Evolutionary conservation across 2,888 invertebrate species (phyloP), one percentile per base, ranked within the genome.

Genomic region (Tetropium fuscum): DNA sequence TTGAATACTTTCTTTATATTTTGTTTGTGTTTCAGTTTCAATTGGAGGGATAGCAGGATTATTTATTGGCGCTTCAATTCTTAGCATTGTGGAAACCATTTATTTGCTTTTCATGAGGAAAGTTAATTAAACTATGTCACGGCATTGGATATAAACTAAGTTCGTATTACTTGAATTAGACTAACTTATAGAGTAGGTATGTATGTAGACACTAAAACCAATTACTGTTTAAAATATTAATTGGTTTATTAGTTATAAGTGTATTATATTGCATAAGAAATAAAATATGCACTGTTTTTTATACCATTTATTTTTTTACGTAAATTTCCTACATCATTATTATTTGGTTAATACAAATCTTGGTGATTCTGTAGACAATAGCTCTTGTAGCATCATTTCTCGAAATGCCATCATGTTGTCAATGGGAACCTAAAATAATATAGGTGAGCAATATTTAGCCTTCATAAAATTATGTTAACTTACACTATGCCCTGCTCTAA

Each of bases 401-500:
- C 60, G 63, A 72, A 75, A 74, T 10, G 74, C 75, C 15, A 66
- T 53, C 22, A 60, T 57, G 59, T 75, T 75, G 54, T 74, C 75
- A 25, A 74, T 63, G 2, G 75, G 75, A 19, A 74, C 71, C 74
- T 74, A 48, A 16, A 68, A 48, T 51, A 15, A 63, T 51, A 27
- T 13, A 15, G 13, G 3, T 40, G 7, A 25, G 38, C n/a, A 27
- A 53, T 40, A 7, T 20, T 32, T 34, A 1, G 8, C 2, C 18
- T 1, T 25, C 4, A 15, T 32, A n/a, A n/a, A n/a, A n/a, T n/a
- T n/a, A n/a, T n/a, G n/a, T n/a, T n/a, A n/a, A 34, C 59, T 63
- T 25, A 87, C 91, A 87, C 91, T 91, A 73, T 92, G 92, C 22
- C 92, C 92, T 48, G 91, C 89, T 60, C 88, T 83, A 62, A 91